These are phyloP conservation scores for Sarcophaga subvicina DNA, from an alignment of 2,888 invertebrate genomes.

Conservation along the genomic window DNA sequence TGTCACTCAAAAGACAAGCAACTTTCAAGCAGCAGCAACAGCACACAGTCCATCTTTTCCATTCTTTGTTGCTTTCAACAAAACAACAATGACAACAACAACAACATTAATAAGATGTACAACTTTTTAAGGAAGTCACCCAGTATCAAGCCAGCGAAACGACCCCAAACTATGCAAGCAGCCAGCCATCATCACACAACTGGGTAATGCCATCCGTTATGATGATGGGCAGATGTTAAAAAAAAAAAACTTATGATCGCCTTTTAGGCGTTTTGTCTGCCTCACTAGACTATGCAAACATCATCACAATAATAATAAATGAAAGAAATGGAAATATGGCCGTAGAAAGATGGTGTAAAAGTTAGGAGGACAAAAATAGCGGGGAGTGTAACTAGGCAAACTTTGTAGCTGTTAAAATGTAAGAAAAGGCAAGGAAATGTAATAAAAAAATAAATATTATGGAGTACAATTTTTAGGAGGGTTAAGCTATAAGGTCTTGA, in stretches of 20 bases:
- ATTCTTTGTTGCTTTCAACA: background rate
- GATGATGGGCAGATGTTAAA: background rate
- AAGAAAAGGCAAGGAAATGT: no score
- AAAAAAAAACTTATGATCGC: slow-evolving; percentile 46
- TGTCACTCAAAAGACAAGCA: slow-evolving; percentile 65
- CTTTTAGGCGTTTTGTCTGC: slow-evolving; percentile 65
- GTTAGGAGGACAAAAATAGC: no score
- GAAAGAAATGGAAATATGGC: no score
- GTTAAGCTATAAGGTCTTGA: no score
- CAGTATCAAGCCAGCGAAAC: background rate
- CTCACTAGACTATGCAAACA: slow-evolving; percentile 40
- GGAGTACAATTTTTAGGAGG: no score
- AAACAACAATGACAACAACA: slow-evolving; percentile 10
- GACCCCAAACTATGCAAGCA: background rate
- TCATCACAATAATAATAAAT: background rate
- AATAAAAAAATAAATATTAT: no score
- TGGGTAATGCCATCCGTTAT: background rate
- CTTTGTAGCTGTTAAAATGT: no score
- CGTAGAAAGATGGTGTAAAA: no score
- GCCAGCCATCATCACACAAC: no score
- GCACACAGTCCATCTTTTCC: background rate
- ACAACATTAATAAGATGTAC: slow-evolving; percentile 3
- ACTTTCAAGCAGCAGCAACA: background rate
- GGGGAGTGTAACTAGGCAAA: no score
- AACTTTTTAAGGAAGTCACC: background rate